phyloP scores from a whole-genome alignment of 2,888 invertebrate genomes.

The Tinea semifulvella region DNA sequence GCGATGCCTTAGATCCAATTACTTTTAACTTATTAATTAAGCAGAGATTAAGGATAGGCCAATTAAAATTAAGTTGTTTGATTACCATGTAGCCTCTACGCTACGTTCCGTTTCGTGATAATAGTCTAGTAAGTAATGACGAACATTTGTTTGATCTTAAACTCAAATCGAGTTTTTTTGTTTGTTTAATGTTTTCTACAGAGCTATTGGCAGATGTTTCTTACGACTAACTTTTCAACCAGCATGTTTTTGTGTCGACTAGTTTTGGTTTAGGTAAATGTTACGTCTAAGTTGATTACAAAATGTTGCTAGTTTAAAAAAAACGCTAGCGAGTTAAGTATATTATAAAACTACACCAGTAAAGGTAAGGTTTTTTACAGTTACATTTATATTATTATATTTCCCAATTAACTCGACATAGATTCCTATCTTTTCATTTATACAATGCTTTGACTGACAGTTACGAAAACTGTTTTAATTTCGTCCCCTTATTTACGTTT shows the following conservation, averaged over 20 bases:
- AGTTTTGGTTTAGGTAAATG: too few species aligned
- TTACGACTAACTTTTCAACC: too few species aligned
- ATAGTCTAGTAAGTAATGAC: conserved; percentile 21
- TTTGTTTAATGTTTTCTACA: too few species aligned
- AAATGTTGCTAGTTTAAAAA: too few species aligned
- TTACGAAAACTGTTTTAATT: conserved; percentile 9
- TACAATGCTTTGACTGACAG: conserved; percentile 11
- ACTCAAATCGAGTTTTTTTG: too few species aligned
- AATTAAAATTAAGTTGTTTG: conserved; percentile 46
- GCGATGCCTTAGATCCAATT: conserved; percentile 37
- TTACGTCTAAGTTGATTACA: too few species aligned
- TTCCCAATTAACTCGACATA: conserved; percentile 5
- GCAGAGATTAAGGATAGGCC: conserved; percentile 39
- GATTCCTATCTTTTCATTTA: background rate
- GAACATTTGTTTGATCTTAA: background rate
- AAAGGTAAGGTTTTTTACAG: too few species aligned
- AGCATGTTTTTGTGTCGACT: too few species aligned
- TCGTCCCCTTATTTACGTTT: conserved; percentile 12
- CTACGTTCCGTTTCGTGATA: conserved; percentile 42
- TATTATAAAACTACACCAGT: too few species aligned
- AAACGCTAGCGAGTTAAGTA: too few species aligned
- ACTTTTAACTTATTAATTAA: conserved; percentile 46
- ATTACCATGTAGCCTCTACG: conserved; percentile 40
- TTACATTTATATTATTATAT: too few species aligned
- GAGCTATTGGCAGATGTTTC: too few species aligned